Conservation (phyloP, 2,888 invertebrate genomes). For the Eurytoma adleriae region DNA sequence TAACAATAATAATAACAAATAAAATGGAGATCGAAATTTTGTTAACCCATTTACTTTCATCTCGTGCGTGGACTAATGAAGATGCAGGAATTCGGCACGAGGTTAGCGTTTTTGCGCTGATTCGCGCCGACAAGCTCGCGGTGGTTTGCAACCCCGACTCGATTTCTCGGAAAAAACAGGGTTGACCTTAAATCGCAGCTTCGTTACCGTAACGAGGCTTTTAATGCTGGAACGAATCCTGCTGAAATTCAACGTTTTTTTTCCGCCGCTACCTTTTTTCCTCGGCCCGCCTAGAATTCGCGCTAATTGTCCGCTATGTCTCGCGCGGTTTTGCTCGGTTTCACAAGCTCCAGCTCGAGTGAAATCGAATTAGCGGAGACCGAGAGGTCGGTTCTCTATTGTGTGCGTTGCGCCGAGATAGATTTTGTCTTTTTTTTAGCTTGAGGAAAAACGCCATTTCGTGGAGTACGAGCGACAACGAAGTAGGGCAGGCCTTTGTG, state of each 20-base stretch:
- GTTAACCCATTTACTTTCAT: background rate
- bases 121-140: no score
- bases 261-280: background rate
- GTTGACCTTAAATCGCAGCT: slow-evolving; percentile 18
- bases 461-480: no score
- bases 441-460: background rate
- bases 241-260: background rate
- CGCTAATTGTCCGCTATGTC: background rate
- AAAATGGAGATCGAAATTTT: no score
- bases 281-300: background rate
- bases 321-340: background rate
- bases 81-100: background rate
- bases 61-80: background rate
- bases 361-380: background rate
- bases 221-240: slow-evolving; percentile 1
- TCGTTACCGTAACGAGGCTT: slow-evolving; percentile 21
- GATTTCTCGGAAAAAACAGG: slow-evolving; percentile 24
- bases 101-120: background rate
- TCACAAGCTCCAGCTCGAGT: background rate
- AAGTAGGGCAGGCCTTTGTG: no score
- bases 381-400: background rate
- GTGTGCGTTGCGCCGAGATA: no score
- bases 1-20: no score
- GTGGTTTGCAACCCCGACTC: background rate
- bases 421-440: background rate